Percentiles rank a stretch among this genome's conserved stretches.
These are phyloP conservation scores for Otolemur garnettii DNA, from an alignment of 2,113 vertebrate species.

Conservation along the genomic window DNA sequence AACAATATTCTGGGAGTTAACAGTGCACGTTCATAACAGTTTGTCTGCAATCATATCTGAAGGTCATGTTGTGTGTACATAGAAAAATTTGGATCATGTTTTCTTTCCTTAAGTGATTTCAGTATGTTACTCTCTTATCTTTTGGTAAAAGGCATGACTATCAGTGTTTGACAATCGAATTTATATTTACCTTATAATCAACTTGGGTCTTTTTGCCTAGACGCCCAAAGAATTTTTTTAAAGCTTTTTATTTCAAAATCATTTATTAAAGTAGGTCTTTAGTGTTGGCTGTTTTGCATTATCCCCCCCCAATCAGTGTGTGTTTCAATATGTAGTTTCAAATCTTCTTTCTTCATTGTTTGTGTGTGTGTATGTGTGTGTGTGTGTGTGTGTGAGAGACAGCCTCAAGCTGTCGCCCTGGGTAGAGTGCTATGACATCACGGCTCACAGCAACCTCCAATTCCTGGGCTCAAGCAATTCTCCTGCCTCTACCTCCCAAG, in stretches of 20 bases:
- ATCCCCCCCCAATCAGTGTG: not conserved
- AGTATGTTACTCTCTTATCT: not conserved
- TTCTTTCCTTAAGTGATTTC: not conserved
- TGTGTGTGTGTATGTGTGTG: not conserved
- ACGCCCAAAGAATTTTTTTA: not conserved
- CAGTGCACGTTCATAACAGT: not conserved
- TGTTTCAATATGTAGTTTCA: not conserved
- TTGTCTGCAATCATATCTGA: not conserved
- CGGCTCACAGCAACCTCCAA: too few relatives aligned
- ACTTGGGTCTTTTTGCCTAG: not conserved
- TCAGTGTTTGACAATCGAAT: not conserved
- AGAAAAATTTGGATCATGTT: not conserved
- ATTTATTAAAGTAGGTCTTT: not conserved
- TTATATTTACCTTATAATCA: conserved; percentile 3
- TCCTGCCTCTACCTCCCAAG: too few relatives aligned
- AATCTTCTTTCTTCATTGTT: too few relatives aligned
- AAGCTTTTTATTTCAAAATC: not conserved
- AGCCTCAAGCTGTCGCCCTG: too few relatives aligned
- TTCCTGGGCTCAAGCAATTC: too few relatives aligned
- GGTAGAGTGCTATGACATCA: too few relatives aligned
- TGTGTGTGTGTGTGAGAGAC: not conserved
- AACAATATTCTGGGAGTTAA: not conserved
- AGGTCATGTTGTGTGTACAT: not conserved
- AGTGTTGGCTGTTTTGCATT: not conserved
- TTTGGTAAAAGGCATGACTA: not conserved